phyloP scores from a whole-genome alignment of 2,797 vertebrate genomes.

The Myotis myotis region DNA sequence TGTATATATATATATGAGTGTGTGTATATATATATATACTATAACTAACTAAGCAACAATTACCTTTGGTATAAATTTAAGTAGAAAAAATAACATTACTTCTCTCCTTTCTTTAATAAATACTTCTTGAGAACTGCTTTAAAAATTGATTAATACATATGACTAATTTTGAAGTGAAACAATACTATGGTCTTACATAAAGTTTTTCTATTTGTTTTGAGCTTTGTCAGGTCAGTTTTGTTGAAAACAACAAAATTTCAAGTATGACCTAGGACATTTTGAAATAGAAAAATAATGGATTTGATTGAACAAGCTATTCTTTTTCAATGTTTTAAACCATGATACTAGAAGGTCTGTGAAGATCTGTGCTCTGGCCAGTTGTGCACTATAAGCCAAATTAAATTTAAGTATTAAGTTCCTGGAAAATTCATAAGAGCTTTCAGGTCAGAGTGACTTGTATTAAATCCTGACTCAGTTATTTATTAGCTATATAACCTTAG shows the following conservation, averaged over 20 bases:
- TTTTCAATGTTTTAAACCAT: neutral
- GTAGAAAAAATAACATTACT: neutral
- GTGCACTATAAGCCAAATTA: neutral
- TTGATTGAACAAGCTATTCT: neutral
- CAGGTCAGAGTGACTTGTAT: neutral
- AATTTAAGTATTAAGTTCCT: neutral
- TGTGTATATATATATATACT: neutral
- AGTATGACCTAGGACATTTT: neutral
- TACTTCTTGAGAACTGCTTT: slow-evolving; percentile 32
- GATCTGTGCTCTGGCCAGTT: neutral
- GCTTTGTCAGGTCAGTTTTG: slow-evolving; percentile 9
- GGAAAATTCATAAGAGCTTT: neutral
- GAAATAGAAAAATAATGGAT: neutral
- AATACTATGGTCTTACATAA: neutral
- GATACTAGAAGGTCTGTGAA: neutral
- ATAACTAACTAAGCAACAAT: neutral
- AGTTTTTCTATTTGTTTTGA: slow-evolving; percentile 14
- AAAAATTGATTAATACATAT: neutral
- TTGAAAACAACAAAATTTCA: slow-evolving; percentile 11
- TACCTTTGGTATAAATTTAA: slow-evolving; percentile 10
- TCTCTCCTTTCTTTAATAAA: neutral
- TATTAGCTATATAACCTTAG: neutral
- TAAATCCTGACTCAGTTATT: neutral
- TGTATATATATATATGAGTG: neutral
- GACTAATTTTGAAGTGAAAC: slow-evolving; percentile 42